phyloP scores from a whole-genome alignment of 2,113 vertebrate species.

The Phylloscopus trochilus region DNA sequence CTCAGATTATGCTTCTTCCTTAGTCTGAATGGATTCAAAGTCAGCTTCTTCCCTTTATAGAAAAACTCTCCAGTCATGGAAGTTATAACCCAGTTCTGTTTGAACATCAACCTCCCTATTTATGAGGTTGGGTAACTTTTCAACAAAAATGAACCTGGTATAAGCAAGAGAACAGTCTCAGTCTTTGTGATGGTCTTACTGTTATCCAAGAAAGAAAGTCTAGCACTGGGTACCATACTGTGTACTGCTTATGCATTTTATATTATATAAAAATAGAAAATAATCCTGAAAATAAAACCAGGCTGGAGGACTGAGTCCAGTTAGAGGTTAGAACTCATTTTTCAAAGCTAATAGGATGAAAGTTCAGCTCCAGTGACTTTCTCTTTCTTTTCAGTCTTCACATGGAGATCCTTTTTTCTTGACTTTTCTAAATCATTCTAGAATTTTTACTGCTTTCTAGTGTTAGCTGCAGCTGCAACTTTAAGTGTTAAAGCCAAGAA shows the following conservation, averaged over 20 bases:
- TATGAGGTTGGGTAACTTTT: background rate
- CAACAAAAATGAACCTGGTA: background rate
- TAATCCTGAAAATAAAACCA: background rate
- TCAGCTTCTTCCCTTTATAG: background rate
- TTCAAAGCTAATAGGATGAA: background rate
- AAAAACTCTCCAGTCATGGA: background rate
- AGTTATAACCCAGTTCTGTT: background rate
- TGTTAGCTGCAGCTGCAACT: background rate
- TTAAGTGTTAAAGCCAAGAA: background rate
- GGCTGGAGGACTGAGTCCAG: fast-evolving
- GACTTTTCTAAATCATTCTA: background rate
- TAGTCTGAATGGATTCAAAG: background rate
- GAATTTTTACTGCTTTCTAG: background rate
- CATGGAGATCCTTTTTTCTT: background rate
- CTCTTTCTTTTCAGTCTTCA: background rate
- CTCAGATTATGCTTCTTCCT: background rate
- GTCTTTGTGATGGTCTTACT: background rate
- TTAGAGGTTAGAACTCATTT: background rate
- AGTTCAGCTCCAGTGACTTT: background rate
- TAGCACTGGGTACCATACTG: background rate
- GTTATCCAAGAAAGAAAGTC: background rate
- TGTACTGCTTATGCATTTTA: background rate
- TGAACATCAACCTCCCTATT: background rate
- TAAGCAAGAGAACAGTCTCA: background rate
- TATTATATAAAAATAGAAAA: background rate